Percentiles rank a stretch among this genome's conserved stretches.
Conservation (phyloP, 2,113 vertebrate species). For the Ceratotherium simum region DNA sequence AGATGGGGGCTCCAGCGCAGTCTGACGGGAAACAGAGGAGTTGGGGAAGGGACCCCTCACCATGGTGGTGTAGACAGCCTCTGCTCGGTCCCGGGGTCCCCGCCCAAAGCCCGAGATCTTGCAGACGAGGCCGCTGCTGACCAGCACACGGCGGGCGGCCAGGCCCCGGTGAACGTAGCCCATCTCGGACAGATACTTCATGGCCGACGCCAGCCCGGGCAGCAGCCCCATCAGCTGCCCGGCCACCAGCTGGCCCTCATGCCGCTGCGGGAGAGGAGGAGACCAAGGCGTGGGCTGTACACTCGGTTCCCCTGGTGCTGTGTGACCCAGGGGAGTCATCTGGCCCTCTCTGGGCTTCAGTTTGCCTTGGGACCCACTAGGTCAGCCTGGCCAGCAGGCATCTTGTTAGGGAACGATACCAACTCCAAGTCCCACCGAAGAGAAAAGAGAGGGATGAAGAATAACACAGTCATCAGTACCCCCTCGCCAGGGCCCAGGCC, state of each 20-base stretch:
- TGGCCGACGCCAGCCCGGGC: conserved; percentile 94
- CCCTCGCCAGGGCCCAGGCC: background rate
- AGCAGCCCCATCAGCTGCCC: conserved; percentile 94
- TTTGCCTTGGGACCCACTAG: background rate
- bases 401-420: background rate
- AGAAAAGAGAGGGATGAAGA: background rate
- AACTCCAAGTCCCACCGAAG: background rate
- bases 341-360: background rate
- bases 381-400: background rate
- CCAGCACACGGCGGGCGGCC: conserved; percentile 95
- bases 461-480: rapidly evolving
- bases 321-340: background rate
- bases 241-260: conserved; percentile 93
- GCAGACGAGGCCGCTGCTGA: conserved; percentile 93
- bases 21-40: background rate
- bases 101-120: conserved; percentile 96
- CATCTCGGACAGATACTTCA: conserved; percentile 98
- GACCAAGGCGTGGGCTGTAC: background rate
- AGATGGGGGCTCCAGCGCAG: background rate
- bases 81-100: conserved; percentile 94
- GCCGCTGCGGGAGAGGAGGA: conserved; percentile 87
- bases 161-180: conserved; percentile 96
- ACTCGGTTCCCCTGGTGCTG: background rate
- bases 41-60: conserved; percentile 84
- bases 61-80: conserved; percentile 96